These are phyloP conservation scores for Margaritifera margaritifera DNA, from an alignment of 2,888 invertebrate genomes.

Conservation along the genomic window DNA sequence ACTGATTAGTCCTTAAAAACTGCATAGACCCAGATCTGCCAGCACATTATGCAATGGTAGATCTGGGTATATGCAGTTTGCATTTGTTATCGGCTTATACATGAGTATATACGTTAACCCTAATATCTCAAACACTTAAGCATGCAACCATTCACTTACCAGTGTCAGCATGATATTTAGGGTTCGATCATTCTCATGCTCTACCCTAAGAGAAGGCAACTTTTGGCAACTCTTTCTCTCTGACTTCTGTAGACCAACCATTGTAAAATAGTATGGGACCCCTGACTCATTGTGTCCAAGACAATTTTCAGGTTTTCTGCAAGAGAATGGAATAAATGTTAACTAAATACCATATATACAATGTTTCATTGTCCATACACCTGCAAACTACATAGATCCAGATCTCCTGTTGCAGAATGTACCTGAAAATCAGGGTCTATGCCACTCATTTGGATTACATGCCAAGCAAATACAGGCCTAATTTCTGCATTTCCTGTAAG, in stretches of 20 bases:
- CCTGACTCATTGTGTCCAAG: constrained; percentile 32
- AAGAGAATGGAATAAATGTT: not conserved
- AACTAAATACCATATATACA: too few relatives aligned
- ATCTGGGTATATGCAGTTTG: too few relatives aligned
- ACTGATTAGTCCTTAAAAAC: too few relatives aligned
- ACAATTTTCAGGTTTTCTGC: constrained; percentile 38
- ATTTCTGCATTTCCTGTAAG: too few relatives aligned
- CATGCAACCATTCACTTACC: constrained; percentile 50
- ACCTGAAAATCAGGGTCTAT: not conserved
- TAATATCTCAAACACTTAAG: too few relatives aligned
- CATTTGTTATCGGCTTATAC: too few relatives aligned
- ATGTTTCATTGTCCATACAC: too few relatives aligned
- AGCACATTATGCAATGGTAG: too few relatives aligned
- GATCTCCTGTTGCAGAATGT: not conserved
- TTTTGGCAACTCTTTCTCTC: constrained; percentile 32
- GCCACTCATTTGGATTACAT: not conserved
- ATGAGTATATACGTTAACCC: too few relatives aligned
- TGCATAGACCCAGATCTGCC: too few relatives aligned
- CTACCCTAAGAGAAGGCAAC: constrained; percentile 53
- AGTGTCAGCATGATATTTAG: constrained; percentile 68
- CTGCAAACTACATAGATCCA: not conserved
- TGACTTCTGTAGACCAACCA: constrained; percentile 42
- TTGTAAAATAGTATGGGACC: constrained; percentile 55
- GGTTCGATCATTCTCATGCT: constrained; percentile 63
- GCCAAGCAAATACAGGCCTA: too few relatives aligned